Base-by-base conservation (phyloP, 2,888 invertebrate species). In the Cynaeus angustus region DNA sequence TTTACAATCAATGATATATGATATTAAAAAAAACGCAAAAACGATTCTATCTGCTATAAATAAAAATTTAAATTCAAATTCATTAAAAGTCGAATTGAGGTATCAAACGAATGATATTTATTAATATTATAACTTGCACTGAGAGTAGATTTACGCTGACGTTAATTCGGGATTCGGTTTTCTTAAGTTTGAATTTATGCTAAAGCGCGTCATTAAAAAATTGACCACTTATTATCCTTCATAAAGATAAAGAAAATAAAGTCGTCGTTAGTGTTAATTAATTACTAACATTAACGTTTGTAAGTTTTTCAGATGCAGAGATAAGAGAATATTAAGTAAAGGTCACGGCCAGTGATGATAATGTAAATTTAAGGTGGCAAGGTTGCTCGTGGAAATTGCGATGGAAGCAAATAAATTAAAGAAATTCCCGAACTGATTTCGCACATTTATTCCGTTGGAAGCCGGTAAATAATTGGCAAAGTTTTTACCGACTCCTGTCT, bases 341-440 rank as follows among this genome's bases (percentile, higher is more conserved):
- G 68, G 64, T 68, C 68, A 65, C 58, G 68, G 64, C 12, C 68
- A 58, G 53, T 26, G 13, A 41, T 64, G 53, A 53, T 64, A 64
- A 53, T 52, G 43, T 28, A 28, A 38, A 58, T 55, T 55, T 55
- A 33, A 38, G 7, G 33, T 21, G 43, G 43, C 58, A 58, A 58
- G 6, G 14, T 21, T 21, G 33, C 6, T 53, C 28, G n/a, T 50
- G 21, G 53, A 53, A 53, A 53, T 28, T 53, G n/a, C 21, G 38
- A 38, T n/a, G 43, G 38, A 56, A 56, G 43, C 43, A 43, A 21
- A 56, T 43, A 16, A 38, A 56, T 41, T 21, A 26, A 43, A 56
- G 26, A 37, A 56, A 56, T 56, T 41, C 43, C 43, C 13, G 13
- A 56, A 56, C 21, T 43, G 41, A 56, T 56, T 56, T 56, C 14